A percentile compares a stretch with the other conserved stretches of the same genome.
Conservation (phyloP, 2,888 invertebrate genomes). For the Drosophila monieri region DNA sequence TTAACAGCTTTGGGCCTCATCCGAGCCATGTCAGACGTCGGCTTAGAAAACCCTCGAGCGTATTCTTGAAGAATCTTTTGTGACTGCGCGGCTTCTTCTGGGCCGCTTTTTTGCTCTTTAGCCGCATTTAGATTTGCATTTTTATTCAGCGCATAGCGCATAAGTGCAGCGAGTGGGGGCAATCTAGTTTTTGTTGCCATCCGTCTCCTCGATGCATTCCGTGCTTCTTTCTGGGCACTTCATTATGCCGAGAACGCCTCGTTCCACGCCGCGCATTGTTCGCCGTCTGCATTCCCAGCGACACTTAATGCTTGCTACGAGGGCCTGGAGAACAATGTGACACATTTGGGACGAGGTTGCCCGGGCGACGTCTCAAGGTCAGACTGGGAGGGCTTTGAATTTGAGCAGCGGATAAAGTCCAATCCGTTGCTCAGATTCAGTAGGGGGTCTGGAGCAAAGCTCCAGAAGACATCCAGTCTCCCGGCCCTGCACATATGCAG, state of each 20-base stretch:
- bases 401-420: background rate
- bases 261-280: constrained; percentile 16
- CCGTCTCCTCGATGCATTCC: constrained; percentile 17
- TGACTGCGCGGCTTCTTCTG: constrained; percentile 19
- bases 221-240: constrained; percentile 30
- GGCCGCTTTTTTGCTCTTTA: constrained; percentile 46
- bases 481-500: constrained; percentile 11
- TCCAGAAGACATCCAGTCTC: constrained; percentile 7
- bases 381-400: constrained; percentile 7
- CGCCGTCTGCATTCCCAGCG: constrained; percentile 10
- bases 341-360: constrained; percentile 42
- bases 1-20: constrained; percentile 20
- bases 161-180: constrained; percentile 59
- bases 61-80: constrained; percentile 37
- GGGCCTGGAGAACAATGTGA: constrained; percentile 6
- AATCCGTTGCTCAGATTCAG: constrained; percentile 4
- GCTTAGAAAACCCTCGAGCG: constrained; percentile 36
- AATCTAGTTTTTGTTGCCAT: constrained; percentile 29
- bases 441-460: background rate
- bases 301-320: background rate
- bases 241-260: constrained; percentile 36
- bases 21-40: constrained; percentile 40
- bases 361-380: constrained; percentile 39
- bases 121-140: constrained; percentile 78
- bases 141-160: constrained; percentile 77